Percentiles rank a stretch among this genome's conserved stretches.
These are phyloP conservation scores for Phalacrocorax brasilianus DNA, from an alignment of 2,113 vertebrate genomes.

Conservation along the genomic window DNA sequence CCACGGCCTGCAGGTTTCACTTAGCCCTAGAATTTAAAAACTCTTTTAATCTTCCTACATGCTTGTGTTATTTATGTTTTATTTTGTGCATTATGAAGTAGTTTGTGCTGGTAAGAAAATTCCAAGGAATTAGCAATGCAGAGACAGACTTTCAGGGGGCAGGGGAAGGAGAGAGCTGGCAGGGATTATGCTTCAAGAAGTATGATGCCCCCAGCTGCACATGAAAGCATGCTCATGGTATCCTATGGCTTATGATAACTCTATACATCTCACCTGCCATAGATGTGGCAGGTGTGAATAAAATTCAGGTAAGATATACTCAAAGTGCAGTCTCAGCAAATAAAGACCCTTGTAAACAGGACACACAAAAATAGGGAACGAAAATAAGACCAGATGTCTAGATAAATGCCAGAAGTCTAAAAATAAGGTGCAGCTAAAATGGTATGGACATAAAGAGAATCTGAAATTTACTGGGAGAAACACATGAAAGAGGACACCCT, in stretches of 20 bases:
- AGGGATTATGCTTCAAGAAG: background rate
- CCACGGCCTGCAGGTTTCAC: background rate
- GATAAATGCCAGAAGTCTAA: background rate
- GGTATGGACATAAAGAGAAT: background rate
- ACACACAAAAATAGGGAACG: background rate
- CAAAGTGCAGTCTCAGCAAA: background rate
- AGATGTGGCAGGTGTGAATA: background rate
- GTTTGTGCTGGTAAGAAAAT: background rate
- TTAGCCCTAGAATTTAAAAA: background rate
- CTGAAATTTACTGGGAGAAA: background rate
- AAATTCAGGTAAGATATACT: background rate
- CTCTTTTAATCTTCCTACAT: background rate
- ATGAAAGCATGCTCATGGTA: background rate
- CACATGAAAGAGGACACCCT: background rate
- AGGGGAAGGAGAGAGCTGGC: background rate
- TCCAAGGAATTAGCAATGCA: background rate
- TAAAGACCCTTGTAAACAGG: background rate
- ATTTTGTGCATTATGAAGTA: background rate
- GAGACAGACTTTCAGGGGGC: background rate
- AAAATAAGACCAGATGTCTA: background rate
- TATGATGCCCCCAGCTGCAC: background rate
- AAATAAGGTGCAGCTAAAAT: background rate
- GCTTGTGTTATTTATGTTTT: background rate
- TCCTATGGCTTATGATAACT: background rate
- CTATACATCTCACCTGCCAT: background rate